Evolutionary conservation across 2,888 invertebrate genomes (phyloP), one percentile per base, ranked within the genome.

Genomic region (Halocaridina rubra): DNA sequence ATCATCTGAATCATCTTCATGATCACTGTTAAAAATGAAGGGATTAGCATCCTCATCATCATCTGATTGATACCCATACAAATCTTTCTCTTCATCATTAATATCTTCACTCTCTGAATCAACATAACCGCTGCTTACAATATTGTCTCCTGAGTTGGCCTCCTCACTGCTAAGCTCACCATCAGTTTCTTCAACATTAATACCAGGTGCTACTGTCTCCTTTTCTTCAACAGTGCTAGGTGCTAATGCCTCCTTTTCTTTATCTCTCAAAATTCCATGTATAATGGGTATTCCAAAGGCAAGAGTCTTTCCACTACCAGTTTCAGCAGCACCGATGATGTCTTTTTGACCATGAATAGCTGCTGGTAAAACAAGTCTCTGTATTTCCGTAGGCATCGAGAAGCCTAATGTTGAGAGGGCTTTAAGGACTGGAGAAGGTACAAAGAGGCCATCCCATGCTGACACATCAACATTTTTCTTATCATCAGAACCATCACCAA

Each of bases 251-350:
- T 82, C 85, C 27, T 71, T 24, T 24, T 29, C 16, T 29, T 72
- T 94, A 0, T 94, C 90, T 89, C 94, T 93, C 89, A 98, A 91
- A 88, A 98, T 97, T 19, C 96, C 96, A 79, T 94, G 92, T 82
- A 99, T 91, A 61, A 99, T 95, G 10, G 99, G 99, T 84, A 99
- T 95, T 0, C 97, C 98, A 92, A 99, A 99, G 0, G 99, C 99
- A 77, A 99, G 92, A 0, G 99, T 99, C 92, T 99, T 99, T 0
- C 99, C 99, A 91, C 98, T 98, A 0, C 99, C 99, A 0, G 99
- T 99, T 92, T 99, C 98, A 2, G 99, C 99, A 80, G 99, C 99
- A n/a, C 98, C 99, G 0, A 99, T 91, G 89, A 99, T 96, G 91
- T 99, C 98, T 91, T 95, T 93, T 72, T 94, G 93, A 59, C 97